These are phyloP conservation scores for Coronaproctus castanopsis DNA, from an alignment of 2,888 invertebrate genomes.

Conservation along the genomic window DNA sequence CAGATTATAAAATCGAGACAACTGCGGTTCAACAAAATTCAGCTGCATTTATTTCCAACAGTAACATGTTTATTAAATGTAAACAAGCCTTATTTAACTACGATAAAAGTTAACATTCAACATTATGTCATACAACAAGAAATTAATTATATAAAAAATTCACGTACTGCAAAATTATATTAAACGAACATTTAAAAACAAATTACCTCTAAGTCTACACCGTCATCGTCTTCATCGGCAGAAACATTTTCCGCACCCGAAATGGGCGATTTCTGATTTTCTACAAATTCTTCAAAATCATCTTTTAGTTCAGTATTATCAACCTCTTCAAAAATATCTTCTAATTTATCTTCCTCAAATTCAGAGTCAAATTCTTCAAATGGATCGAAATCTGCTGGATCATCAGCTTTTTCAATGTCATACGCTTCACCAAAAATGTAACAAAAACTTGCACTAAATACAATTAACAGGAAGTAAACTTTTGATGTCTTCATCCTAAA, in stretches of 20 bases:
- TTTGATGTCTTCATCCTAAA: too few species aligned
- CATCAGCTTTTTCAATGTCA: conserved; percentile 9
- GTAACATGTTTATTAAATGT: too few species aligned
- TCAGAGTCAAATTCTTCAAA: conserved; percentile 11
- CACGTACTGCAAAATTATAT: conserved; percentile 1
- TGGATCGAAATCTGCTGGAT: conserved; percentile 11
- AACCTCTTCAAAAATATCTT: not conserved
- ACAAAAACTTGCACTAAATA: too few species aligned
- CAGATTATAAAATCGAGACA: too few species aligned
- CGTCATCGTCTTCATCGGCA: conserved; percentile 33
- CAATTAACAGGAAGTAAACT: too few species aligned
- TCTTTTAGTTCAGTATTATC: conserved; percentile 44
- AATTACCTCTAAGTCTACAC: conserved; percentile 20
- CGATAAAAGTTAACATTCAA: too few species aligned
- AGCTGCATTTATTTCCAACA: too few species aligned
- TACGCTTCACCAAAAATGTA: too few species aligned
- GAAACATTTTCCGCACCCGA: conserved; percentile 15
- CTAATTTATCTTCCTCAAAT: conserved; percentile 9
- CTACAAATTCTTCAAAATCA: conserved; percentile 89
- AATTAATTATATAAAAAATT: too few species aligned
- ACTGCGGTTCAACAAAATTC: too few species aligned
- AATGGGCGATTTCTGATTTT: conserved; percentile 51
- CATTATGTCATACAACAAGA: too few species aligned
- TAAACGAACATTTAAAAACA: not conserved
- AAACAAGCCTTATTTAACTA: too few species aligned